A percentile compares a stretch with the other conserved stretches of the same genome.
phyloP scores from a whole-genome alignment of 2,888 invertebrate species.

The Prenolepis imparis region DNA sequence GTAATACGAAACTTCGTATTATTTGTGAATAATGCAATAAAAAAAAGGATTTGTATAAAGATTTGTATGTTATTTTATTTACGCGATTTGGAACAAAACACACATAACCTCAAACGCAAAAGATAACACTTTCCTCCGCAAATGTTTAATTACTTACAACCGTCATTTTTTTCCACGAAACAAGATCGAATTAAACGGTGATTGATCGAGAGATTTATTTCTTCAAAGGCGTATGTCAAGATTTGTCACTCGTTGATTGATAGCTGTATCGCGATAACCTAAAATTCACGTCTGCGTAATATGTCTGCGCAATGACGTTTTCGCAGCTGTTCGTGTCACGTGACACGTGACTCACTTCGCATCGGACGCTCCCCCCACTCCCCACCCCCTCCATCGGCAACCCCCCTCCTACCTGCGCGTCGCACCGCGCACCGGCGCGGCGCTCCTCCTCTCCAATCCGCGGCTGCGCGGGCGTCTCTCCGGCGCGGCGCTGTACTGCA shows the following conservation, averaged over 20 bases:
- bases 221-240: background rate
- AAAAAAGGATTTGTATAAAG: background rate
- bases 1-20: background rate
- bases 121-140: background rate
- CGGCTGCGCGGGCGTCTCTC: no score
- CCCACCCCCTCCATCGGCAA: no score
- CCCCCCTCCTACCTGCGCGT: no score
- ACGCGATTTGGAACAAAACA: background rate
- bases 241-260: constrained; percentile 24
- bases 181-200: background rate
- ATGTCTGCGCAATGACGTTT: no score
- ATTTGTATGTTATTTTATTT: background rate
- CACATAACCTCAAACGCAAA: background rate
- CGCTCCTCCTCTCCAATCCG: no score
- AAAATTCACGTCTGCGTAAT: no score
- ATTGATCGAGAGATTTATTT: background rate
- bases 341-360: no score
- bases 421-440: no score
- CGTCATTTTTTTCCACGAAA: constrained; percentile 22
- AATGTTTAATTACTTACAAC: constrained; percentile 23
- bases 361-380: no score
- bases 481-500: no score
- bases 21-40: no score
- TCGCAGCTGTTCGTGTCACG: no score
- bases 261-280: background rate